A percentile compares a stretch with the other conserved stretches of the same genome.
phyloP scores from a whole-genome alignment of 1,140 invertebrate genomes.

The Listronotus bonariensis region DNA sequence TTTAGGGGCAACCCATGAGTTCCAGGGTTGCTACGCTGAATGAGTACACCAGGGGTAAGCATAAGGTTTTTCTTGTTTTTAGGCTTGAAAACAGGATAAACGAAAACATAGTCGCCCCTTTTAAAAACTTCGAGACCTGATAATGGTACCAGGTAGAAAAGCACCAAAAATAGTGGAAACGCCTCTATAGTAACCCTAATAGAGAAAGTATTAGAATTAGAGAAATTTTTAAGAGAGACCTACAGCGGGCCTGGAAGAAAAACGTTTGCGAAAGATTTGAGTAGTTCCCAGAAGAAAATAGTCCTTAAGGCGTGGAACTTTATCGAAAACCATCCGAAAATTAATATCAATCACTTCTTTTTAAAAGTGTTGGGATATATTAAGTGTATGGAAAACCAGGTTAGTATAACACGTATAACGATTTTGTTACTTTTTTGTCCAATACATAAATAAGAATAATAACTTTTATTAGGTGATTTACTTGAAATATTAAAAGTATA shows the following conservation, averaged over 20 bases:
- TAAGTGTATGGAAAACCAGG: constrained; percentile 51
- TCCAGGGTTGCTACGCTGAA: too few relatives aligned
- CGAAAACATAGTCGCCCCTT: constrained; percentile 49
- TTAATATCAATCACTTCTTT: constrained; percentile 50
- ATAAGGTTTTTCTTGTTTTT: neutral
- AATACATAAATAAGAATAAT: neutral
- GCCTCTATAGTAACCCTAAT: constrained; percentile 38
- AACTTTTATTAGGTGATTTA: neutral
- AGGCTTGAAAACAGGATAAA: constrained; percentile 49
- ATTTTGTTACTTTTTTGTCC: too few relatives aligned
- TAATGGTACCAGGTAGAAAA: constrained; percentile 46
- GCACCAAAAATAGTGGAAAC: constrained; percentile 19
- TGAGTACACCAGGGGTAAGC: too few relatives aligned
- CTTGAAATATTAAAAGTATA: too few relatives aligned
- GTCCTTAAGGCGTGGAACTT: constrained; percentile 49
- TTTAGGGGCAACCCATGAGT: too few relatives aligned
- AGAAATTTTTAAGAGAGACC: constrained; percentile 39
- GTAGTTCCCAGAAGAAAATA: constrained; percentile 48
- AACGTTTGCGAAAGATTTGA: constrained; percentile 47
- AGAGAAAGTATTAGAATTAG: constrained; percentile 50
- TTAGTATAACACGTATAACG: too few relatives aligned
- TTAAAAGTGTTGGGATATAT: constrained; percentile 48
- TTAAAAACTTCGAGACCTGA: constrained; percentile 49
- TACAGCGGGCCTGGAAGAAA: constrained; percentile 41
- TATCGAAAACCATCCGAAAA: constrained; percentile 50